Evolutionary conservation across 2,888 invertebrate species (phyloP), one percentile per base, ranked within the genome.

Genomic region (Sicus ferrugineus): DNA sequence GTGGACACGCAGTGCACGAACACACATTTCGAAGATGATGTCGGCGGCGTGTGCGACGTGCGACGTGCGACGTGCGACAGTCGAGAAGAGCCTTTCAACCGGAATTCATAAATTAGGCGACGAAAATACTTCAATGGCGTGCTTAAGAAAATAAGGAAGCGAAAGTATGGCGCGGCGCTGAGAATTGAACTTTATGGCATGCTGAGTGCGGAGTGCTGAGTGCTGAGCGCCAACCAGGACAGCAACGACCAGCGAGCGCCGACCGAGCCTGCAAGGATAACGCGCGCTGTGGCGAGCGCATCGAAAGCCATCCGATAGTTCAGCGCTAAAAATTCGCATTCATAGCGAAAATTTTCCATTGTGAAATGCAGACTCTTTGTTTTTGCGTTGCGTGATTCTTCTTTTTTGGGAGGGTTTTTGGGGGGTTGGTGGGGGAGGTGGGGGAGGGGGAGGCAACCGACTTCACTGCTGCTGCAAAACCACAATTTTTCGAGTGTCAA

Each of bases 401-500:
- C 42, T 42, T n/a, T n/a, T n/a, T n/a, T n/a, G n/a, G n/a, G 46
- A 46, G 46, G 19, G 6, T 3, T 46, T 9, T 46, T 46, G 5
- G 3, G 3, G 46, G 3, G 14, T 46, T 46, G 38, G 38, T 9
- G 21, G 21, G 16, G n/a, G 48, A 48, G 19, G 48, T 4, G 16
- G 16, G 48, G 16, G n/a, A 21, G 19, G 19, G n/a, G 21, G 11
- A 34, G 11, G 5, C 42, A 9, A 9, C 38, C 38, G 7, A 6
- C 38, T 38, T 11, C 3, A 42, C 11, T 42, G 5, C 42, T 42
- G 14, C 42, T 31, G 73, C 75, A 78, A 78, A 77, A 81, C 82
- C 81, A 76, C 81, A 79, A 81, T 81, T 81, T 76, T 81, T 78
- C 78, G 78, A 81, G 79, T 81, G 81, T 81, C 82, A 81, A 81